phyloP scores from a whole-genome alignment of 2,888 invertebrate genomes.

The Synergus itoensis region DNA sequence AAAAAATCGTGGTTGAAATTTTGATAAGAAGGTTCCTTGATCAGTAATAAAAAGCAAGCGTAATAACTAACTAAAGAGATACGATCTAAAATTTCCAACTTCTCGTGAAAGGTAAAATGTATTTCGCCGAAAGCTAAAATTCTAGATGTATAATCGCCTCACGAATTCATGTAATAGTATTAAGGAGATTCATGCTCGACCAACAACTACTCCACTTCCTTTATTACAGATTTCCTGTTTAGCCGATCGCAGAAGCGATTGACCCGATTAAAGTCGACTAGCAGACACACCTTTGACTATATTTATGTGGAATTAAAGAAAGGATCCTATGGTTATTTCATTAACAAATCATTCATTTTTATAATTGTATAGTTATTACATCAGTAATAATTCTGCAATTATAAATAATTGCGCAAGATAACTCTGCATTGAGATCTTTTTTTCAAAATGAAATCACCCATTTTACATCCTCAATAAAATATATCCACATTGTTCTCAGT shows the following conservation, averaged over 20 bases:
- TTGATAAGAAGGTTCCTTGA: too few relatives aligned
- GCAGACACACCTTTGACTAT: neutral
- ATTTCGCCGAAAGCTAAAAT: neutral
- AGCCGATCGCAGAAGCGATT: constrained; percentile 21
- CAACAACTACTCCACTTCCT: constrained; percentile 21
- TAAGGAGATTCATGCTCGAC: constrained; percentile 15
- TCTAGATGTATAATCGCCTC: constrained; percentile 12
- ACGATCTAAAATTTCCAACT: neutral
- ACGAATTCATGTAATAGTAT: constrained; percentile 8
- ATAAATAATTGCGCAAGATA: neutral
- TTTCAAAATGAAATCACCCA: neutral
- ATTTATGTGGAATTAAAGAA: neutral
- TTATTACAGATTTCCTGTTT: constrained; percentile 32
- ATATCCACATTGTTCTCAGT: neutral
- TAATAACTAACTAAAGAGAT: constrained; percentile 11
- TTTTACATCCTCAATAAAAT: neutral
- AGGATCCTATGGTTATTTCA: too few relatives aligned
- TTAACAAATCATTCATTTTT: too few relatives aligned
- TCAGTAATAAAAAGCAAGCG: neutral
- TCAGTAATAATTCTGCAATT: constrained; percentile 9
- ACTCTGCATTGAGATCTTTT: neutral
- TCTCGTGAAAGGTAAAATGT: neutral
- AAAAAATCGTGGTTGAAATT: too few relatives aligned
- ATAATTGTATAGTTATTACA: too few relatives aligned
- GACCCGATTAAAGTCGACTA: constrained; percentile 22